Evolutionary conservation across 2,113 vertebrate species (phyloP), one percentile per base, ranked within the genome.

Genomic region (Cavia aperea): DNA sequence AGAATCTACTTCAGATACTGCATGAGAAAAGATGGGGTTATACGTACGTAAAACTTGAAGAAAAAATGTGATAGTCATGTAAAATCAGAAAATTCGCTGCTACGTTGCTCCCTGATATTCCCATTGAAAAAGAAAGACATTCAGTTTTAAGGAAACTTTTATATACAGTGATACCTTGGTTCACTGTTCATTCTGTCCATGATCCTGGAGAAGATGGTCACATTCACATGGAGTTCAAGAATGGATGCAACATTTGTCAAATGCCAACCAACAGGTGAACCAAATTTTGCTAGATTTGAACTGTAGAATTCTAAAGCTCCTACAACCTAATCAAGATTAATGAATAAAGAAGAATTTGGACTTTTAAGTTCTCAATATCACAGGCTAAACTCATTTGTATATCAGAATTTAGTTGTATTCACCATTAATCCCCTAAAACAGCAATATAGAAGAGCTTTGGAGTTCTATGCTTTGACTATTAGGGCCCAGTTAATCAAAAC

Each of bases 241-340:
- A 65, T 13, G 3, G 4, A 31, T 65, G 29, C 63, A 65, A 13
- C 29, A 4, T 65, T 31, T 63, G 24, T 63, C 24, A 63, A 63
- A 63, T 63, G 62, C 62, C 11, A 39, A 39, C 29, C 24, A 26
- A 24, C 29, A 31, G 11, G 10, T 65, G 29, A 65, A 65, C 63
- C 12, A 31, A 65, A 11, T 26, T 65, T 12, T 65, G 26, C 63
- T 65, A 31, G 9, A 91, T 66, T 24, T 89, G 12, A 90, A 78
- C 33, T 49, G 29, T 72, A 83, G n/a, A 51, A 3, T 92, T 93
- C 14, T 95, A 65, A 91, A 90, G 19, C 51, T 90, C 54, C 95
- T 84, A 78, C 36, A 63, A 6, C 0, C 1, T 0, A 65, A 68
- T 90, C 93, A 95, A 91, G 86, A 92, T 79, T 87, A 93, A 93